phyloP scores from a whole-genome alignment of 2,113 vertebrate species.

The Thermophis baileyi region DNA sequence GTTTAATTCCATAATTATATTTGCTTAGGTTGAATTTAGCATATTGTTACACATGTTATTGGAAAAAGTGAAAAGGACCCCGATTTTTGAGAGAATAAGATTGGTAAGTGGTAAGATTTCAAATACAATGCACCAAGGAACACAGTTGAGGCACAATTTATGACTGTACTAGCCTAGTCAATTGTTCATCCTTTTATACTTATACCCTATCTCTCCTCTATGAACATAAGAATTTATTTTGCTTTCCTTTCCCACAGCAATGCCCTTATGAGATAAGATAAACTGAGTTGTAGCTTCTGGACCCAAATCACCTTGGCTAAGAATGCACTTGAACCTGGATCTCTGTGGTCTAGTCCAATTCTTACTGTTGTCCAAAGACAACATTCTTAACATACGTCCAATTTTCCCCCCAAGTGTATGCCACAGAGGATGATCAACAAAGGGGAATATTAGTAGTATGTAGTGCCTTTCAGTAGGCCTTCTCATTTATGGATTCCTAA shows the following conservation, averaged over 20 bases:
- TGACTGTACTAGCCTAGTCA: neutral
- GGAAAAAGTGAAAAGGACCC: neutral
- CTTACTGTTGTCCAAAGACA: neutral
- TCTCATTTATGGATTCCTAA: neutral
- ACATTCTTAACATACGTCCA: too few species aligned
- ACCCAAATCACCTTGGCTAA: neutral
- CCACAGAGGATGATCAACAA: neutral
- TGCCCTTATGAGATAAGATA: neutral
- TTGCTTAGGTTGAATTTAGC: neutral
- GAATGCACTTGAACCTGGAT: neutral
- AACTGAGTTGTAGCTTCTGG: neutral
- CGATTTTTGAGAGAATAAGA: neutral
- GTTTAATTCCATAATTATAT: neutral
- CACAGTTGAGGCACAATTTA: neutral
- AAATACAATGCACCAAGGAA: neutral
- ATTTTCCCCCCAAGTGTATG: neutral
- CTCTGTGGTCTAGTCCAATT: neutral
- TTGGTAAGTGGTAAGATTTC: neutral
- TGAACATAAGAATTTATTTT: neutral
- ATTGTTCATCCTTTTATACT: neutral
- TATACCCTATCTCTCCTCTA: neutral
- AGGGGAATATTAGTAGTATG: neutral
- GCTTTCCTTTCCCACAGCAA: neutral
- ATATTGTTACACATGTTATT: neutral
- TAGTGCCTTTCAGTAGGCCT: neutral